phyloP scores from a whole-genome alignment of 2,113 vertebrate species.

The Trematocara marginatum region DNA sequence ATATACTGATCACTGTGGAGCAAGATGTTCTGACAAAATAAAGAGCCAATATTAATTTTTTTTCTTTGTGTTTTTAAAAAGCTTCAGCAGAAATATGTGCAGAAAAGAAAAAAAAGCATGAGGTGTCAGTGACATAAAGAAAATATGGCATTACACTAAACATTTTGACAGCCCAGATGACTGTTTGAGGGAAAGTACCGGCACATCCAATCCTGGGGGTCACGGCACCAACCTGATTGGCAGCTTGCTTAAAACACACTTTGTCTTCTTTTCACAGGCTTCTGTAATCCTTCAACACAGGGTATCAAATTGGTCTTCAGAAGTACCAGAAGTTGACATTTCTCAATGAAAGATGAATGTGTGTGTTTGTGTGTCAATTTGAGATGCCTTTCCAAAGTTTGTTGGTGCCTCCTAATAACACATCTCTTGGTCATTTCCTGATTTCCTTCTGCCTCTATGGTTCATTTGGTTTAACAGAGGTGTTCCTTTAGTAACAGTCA shows the following conservation, averaged over 20 bases:
- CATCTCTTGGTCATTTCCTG: neutral
- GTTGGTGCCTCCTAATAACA: neutral
- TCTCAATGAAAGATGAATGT: neutral
- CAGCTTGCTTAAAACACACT: constrained; percentile 11
- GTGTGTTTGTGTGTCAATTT: neutral
- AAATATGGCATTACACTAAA: constrained; percentile 47
- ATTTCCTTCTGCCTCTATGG: neutral
- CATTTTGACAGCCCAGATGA: constrained; percentile 25
- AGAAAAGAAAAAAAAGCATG: constrained; percentile 14
- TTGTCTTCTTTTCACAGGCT: constrained; percentile 3
- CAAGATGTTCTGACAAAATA: neutral
- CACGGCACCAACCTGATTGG: constrained; percentile 9
- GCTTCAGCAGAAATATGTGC: neutral
- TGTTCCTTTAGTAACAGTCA: constrained; percentile 39
- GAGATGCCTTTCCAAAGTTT: neutral
- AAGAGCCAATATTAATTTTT: neutral
- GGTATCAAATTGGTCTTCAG: neutral
- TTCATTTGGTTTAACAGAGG: constrained; percentile 41
- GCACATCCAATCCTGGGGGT: constrained; percentile 2
- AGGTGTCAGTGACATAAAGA: constrained; percentile 37
- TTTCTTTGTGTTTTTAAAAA: neutral
- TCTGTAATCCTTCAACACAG: constrained; percentile 10
- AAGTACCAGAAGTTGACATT: constrained; percentile 2
- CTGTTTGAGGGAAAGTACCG: neutral
- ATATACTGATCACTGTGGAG: neutral